phyloP scores from a whole-genome alignment of 2,888 invertebrate genomes.

The Drosophila mettleri region DNA sequence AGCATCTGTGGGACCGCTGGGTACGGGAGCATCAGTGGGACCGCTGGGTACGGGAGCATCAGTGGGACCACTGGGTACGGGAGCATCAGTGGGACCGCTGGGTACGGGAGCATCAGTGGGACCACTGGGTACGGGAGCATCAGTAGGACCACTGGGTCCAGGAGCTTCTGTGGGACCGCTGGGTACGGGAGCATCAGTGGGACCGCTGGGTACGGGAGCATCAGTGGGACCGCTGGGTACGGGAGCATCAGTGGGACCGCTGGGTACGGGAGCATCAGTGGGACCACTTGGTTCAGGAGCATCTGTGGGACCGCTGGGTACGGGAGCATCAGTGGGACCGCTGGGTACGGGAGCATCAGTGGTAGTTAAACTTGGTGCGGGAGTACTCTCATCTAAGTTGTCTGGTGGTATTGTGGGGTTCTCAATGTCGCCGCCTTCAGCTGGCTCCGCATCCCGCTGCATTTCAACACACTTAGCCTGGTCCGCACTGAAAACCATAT shows the following conservation, averaged over 20 bases:
- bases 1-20: background rate
- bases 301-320: accelerated
- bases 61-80: background rate
- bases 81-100: background rate
- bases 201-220: background rate
- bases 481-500: conserved; percentile 48
- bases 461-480: conserved; percentile 48
- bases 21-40: background rate
- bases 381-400: conserved; percentile 22
- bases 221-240: conserved; percentile 7
- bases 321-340: background rate
- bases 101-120: background rate
- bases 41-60: background rate
- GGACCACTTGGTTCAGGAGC: background rate
- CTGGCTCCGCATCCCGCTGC: conserved; percentile 4
- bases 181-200: background rate
- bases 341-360: background rate
- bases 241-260: background rate
- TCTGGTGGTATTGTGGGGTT: conserved; percentile 61
- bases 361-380: background rate
- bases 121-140: background rate
- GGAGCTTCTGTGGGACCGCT: background rate
- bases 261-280: background rate
- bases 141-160: background rate
- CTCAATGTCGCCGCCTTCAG: conserved; percentile 62